Evolutionary conservation across 30 jellyfish, hydroid and myxozoan genomes (phyloP).

Genomic region (Aurelia aurita): DNA sequence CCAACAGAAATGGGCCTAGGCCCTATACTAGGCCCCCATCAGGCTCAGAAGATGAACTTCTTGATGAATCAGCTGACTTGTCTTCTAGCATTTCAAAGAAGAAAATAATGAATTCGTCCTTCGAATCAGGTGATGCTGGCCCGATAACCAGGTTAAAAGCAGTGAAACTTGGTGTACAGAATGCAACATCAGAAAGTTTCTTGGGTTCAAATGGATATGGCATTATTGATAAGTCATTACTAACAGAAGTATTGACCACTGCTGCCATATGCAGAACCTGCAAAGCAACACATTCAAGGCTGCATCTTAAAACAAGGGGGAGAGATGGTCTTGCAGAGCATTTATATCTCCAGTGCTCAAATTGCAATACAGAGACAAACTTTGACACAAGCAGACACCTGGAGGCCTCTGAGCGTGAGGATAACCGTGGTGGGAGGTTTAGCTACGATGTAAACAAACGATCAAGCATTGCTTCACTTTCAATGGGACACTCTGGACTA

Average conservation of each 20-base stretch:
- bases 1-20: too few species aligned
- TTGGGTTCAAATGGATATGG: too few species aligned
- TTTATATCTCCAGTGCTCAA: not conserved
- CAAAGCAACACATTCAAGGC: not conserved
- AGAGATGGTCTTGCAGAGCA: constrained; percentile 11
- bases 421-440: not conserved
- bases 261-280: not conserved
- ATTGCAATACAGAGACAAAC: not conserved
- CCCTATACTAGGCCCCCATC: too few species aligned
- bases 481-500: constrained; percentile 15
- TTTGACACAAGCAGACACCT: constrained; percentile 9
- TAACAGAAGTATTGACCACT: not conserved
- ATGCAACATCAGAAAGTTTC: too few species aligned
- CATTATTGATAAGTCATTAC: not conserved
- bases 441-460: not conserved
- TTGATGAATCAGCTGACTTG: too few species aligned
- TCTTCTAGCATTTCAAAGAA: too few species aligned
- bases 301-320: not conserved
- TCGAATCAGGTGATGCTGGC: too few species aligned
- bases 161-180: too few species aligned
- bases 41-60: too few species aligned
- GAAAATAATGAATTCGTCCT: too few species aligned
- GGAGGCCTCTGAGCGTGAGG: not conserved
- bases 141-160: too few species aligned
- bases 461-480: not conserved